These are phyloP conservation scores for Cryptocephalus primarius DNA, from an alignment of 2,888 invertebrate species.

Conservation along the genomic window DNA sequence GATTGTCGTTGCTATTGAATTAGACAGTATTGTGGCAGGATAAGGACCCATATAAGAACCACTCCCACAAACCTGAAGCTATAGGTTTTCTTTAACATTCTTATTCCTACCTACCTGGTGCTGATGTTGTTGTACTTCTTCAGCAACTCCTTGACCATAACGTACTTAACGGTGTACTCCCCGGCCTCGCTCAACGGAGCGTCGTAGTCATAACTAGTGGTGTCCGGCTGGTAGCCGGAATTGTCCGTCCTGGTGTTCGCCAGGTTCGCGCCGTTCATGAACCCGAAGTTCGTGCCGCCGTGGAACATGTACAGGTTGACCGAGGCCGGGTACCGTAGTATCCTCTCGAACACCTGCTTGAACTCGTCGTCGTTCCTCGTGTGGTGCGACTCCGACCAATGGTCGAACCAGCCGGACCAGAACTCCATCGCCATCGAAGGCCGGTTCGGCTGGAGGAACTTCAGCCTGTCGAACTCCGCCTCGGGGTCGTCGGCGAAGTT, in stretches of 20 bases:
- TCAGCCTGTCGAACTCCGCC: constrained; percentile 35
- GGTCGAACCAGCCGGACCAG: constrained; percentile 50
- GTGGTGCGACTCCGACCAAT: constrained; percentile 40
- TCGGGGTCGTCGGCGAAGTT: constrained; percentile 43
- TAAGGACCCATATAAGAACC: no score
- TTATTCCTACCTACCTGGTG: constrained; percentile 22
- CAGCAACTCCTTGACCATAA: constrained; percentile 45
- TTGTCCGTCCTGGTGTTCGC: constrained; percentile 21
- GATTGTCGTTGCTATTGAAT: no score
- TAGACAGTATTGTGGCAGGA: no score
- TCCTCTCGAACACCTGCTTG: constrained; percentile 14
- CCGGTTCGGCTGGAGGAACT: constrained; percentile 37
- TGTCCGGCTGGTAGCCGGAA: constrained; percentile 30
- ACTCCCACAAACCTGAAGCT: no score
- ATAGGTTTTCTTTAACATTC: no score
- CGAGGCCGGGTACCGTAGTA: constrained; percentile 36
- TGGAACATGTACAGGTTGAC: constrained; percentile 88
- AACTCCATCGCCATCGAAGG: constrained; percentile 48
- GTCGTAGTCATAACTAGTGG: constrained; percentile 52
- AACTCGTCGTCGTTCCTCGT: constrained; percentile 18
- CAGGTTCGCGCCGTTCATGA: constrained; percentile 42
- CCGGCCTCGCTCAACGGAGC: constrained; percentile 84
- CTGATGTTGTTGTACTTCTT: constrained; percentile 25
- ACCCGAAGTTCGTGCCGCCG: constrained; percentile 84
- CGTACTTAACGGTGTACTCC: constrained; percentile 78